Conservation (phyloP, 2,797 vertebrate species). For the Borostomias antarcticus region DNA sequence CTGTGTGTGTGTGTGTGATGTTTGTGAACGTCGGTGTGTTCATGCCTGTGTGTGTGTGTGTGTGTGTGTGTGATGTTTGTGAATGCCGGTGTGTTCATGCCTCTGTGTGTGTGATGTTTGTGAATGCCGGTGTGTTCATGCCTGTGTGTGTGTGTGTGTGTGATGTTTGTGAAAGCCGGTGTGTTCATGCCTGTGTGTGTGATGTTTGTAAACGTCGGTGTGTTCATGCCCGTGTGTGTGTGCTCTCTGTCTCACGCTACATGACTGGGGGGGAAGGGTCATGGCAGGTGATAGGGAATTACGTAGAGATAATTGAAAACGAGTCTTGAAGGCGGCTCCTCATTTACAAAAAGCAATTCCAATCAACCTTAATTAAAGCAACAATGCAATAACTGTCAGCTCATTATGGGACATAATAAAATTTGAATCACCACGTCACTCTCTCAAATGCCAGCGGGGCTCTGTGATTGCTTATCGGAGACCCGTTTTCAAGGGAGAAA, state of each 20-base stretch:
- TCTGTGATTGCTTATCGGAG: conserved; percentile 53
- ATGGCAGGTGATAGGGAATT: conserved; percentile 54
- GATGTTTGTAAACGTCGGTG: conserved; percentile 18
- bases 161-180: background rate
- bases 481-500: conserved; percentile 49
- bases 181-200: conserved; percentile 11
- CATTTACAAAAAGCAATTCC: conserved; percentile 72
- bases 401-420: conserved; percentile 72
- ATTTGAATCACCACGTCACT: conserved; percentile 69
- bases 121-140: background rate
- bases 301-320: conserved; percentile 64
- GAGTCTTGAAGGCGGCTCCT: conserved; percentile 63
- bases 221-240: conserved; percentile 21
- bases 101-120: background rate
- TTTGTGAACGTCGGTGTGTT: background rate
- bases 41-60: background rate
- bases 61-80: background rate
- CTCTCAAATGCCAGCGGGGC: conserved; percentile 70
- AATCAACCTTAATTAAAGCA: conserved; percentile 77
- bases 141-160: background rate
- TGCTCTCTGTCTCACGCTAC: background rate
- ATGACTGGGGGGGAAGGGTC: conserved; percentile 20
- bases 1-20: background rate
- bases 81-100: background rate
- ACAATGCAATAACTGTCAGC: conserved; percentile 76